Base-by-base conservation (phyloP, 2,113 vertebrate species). In the Odocoileus hemionus region DNA sequence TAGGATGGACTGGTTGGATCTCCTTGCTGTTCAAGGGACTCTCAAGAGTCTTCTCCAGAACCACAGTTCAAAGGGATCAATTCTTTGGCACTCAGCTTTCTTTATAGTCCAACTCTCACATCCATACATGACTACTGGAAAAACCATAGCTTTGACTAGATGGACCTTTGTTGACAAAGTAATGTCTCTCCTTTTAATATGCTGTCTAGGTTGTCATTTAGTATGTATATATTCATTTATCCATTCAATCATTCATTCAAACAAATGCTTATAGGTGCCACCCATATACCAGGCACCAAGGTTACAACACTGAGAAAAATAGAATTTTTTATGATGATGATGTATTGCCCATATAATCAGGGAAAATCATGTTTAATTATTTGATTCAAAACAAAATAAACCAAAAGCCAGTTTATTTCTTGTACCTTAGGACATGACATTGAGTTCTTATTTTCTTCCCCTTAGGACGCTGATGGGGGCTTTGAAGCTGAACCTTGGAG, bases 391-490 rank as follows among this genome's bases (percentile, higher is more conserved):
- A 43, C 58, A 80, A 93, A 96, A 87, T 55, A 58, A 96, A 84
- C 5, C 36, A 52, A 93, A 90, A 86, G 1, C 33, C 28, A n/a
- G 17, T 76, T 82, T 94, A 12, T 88, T 64, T 70, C 13, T 36
- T 61, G 50, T 54, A 10, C 39, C 43, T 96, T 60, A 79, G 36
- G 12, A 74, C 7, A 70, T 83, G 33, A 36, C 30, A n/a, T 50
- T 45, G 25, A 58, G 2, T 58, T 96, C 33, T 67, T 89, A 4
- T 67, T 88, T 17, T 93, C 6, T 89, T 74, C 76, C 82, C 25
- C 58, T 30, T 91, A 99, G 99, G 98, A 99, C 99, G 0, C 98
- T 99, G 74, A 99, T 99, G 99, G 99, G 99, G 50, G 99, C 99
- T 93, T 98, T 99, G 97, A 99, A 99, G 98, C 98, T 99, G 96